Evolutionary conservation across 2,888 invertebrate species (phyloP).

Genomic region (Apantesis nais): DNA sequence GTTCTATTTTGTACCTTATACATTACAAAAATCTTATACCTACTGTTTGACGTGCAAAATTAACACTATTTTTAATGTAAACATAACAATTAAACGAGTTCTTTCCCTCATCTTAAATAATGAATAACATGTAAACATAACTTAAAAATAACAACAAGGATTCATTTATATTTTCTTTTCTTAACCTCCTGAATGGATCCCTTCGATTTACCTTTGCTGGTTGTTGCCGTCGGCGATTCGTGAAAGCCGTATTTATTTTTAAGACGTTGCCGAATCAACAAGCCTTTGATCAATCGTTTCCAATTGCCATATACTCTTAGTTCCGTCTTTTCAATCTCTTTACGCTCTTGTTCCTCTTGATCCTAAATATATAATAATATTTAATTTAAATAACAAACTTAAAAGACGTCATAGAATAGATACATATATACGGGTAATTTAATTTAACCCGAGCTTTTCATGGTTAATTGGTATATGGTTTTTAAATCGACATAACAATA

Average conservation of each 20-base stretch:
- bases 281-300: conserved; percentile 93
- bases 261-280: conserved; percentile 91
- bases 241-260: conserved; percentile 91
- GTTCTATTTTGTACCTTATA: neutral
- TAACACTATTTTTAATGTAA: neutral
- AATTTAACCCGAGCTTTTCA: neutral
- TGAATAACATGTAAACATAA: neutral
- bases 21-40: neutral
- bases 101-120: neutral
- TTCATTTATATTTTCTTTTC: conserved; percentile 43
- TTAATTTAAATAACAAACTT: neutral
- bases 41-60: neutral
- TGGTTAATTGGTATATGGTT: neutral
- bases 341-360: conserved; percentile 89
- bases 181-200: conserved; percentile 74
- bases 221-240: conserved; percentile 62
- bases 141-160: neutral
- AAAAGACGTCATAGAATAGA: neutral
- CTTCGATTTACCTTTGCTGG: conserved; percentile 69
- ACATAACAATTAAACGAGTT: neutral
- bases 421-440: neutral
- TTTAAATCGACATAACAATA: too few relatives aligned
- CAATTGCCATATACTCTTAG: conserved; percentile 95
- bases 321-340: conserved; percentile 91
- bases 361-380: conserved; percentile 80